Evolutionary conservation across 2,888 invertebrate species (phyloP), one percentile per base, ranked within the genome.

Genomic region (Nymphalis c-album): DNA sequence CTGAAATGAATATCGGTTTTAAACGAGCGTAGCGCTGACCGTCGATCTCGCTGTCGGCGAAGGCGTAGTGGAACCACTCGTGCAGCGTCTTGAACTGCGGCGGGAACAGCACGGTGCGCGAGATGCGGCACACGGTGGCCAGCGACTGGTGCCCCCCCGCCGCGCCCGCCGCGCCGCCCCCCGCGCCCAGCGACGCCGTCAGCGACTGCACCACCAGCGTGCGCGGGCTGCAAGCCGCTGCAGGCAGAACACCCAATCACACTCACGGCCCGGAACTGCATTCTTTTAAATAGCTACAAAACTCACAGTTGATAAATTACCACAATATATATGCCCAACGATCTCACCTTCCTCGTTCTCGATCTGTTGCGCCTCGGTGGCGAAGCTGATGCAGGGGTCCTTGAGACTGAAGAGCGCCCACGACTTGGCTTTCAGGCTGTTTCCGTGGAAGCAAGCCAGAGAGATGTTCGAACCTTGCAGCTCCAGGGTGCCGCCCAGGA

Each of bases 31-130:
- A 13, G 40, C 13, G 10, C 22, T 26, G 35, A 98, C 98, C 97
- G 90, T 98, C 98, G 66, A 98, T 96, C 88, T 98, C 98, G 85
- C 97, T 97, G 77, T 96, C 97, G 22, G 97, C 96, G 90, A 99
- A 98, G 0, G 98, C 97, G 87, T 99, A 99, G 78, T 97, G 96
- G 93, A 99, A 98, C 98, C 99, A 99, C 88, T 99, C 98, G 79
- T 96, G 96, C 51, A 98, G 93, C 48, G 96, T 96, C 87, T 98
- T 97, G 88, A 98, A 98, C 90, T 98, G 98, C 45, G 98, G 98
- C 72, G 98, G 98, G 90, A 98, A 98, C 71, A 98, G 95, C 71
- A 98, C 95, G 75, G 97, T 97, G 61, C 98, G 93, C 63, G 98
- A 97, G 80, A 98, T 96, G 82, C 97, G 95, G 83, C 98, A 98